These are phyloP conservation scores for Eupeodes luniger DNA, from an alignment of 2,888 invertebrate species.

Conservation along the genomic window DNA sequence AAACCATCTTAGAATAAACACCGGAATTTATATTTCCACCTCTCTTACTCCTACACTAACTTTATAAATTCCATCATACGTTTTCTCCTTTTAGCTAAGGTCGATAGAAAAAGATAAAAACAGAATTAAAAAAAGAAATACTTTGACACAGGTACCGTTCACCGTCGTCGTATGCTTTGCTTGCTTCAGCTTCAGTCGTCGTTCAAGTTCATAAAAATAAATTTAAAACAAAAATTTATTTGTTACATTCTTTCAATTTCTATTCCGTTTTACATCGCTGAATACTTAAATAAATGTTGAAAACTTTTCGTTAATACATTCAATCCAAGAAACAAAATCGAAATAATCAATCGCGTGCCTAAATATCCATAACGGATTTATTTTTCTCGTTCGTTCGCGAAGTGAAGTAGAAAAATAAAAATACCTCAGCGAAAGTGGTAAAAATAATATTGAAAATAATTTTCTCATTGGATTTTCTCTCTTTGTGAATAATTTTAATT, in stretches of 20 bases:
- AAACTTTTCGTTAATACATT: neutral
- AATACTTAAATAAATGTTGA: neutral
- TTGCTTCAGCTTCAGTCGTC: conserved; percentile 44
- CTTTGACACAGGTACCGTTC: conserved; percentile 48
- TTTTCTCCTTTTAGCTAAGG: neutral
- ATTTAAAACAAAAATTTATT: conserved; percentile 17
- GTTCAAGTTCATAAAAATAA: conserved; percentile 41
- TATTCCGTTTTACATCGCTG: neutral
- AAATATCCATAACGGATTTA: conserved; percentile 30
- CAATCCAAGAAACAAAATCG: neutral
- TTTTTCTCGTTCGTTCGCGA: conserved; percentile 38
- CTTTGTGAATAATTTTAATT: neutral
- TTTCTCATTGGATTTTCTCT: neutral
- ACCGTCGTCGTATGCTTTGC: conserved; percentile 29
- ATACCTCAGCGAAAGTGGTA: conserved; percentile 44
- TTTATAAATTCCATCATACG: neutral
- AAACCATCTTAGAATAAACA: neutral
- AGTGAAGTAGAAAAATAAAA: conserved; percentile 38
- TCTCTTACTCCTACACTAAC: conserved; percentile 19
- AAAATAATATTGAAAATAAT: conserved; percentile 6
- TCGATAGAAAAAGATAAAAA: conserved; percentile 2
- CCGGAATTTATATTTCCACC: neutral
- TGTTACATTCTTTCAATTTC: conserved; percentile 32
- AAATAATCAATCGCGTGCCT: conserved; percentile 51
- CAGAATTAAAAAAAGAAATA: conserved; percentile 12